A percentile compares a stretch with the other conserved stretches of the same genome.
phyloP scores from a whole-genome alignment of 2,797 vertebrate species.

The Pygocentrus nattereri region DNA sequence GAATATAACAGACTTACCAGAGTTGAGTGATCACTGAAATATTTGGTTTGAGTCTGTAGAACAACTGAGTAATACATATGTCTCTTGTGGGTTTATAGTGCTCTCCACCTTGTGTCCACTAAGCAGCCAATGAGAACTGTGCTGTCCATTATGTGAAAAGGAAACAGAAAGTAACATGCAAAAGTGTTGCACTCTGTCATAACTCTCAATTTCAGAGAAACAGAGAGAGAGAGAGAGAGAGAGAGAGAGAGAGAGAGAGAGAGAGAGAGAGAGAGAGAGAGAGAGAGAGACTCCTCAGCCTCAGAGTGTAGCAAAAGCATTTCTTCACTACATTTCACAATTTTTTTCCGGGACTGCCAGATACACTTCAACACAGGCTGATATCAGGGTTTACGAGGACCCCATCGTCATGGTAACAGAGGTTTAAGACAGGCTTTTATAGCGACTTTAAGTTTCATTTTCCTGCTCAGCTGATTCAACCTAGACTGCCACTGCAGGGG shows the following conservation, averaged over 20 bases:
- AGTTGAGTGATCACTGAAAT: neutral
- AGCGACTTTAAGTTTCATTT: constrained; percentile 68
- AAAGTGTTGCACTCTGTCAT: neutral
- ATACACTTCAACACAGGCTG: neutral
- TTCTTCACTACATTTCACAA: neutral
- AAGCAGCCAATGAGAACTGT: constrained; percentile 32
- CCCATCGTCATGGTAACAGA: neutral
- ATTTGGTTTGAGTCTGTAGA: neutral
- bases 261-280: neutral
- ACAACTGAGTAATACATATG: neutral
- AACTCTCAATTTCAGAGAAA: constrained; percentile 45
- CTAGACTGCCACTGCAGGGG: constrained; percentile 8
- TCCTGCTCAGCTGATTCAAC: constrained; percentile 57
- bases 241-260: too few species aligned
- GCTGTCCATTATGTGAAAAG: neutral
- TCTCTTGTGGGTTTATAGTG: constrained; percentile 15
- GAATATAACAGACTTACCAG: constrained; percentile 42
- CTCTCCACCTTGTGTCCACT: constrained; percentile 17
- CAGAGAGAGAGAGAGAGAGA: neutral
- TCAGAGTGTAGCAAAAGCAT: too few species aligned
- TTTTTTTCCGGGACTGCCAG: neutral
- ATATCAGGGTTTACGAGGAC: neutral
- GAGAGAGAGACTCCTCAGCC: neutral
- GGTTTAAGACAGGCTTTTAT: constrained; percentile 16
- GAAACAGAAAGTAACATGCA: constrained; percentile 50